These are phyloP conservation scores for Callyntrura sp. DNA, from an alignment of 2,888 invertebrate species.

Conservation along the genomic window DNA sequence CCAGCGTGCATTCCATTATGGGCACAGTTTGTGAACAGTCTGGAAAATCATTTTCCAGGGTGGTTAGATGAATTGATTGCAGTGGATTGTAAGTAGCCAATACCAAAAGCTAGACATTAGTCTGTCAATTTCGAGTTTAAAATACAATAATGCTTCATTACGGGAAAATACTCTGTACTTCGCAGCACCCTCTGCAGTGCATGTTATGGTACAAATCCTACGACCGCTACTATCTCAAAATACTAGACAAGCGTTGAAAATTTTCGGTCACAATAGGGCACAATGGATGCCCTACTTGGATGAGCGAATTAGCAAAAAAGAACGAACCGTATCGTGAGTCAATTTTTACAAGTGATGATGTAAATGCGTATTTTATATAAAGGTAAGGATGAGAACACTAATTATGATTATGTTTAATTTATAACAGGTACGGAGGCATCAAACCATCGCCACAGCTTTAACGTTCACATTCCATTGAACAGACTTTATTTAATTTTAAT, in stretches of 20 bases:
- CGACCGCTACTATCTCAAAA: slow-evolving; percentile 29
- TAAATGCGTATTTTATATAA: neutral
- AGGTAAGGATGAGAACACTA: too few species aligned
- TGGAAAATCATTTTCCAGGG: slow-evolving; percentile 66
- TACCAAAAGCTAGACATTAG: too few species aligned
- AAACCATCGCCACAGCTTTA: neutral
- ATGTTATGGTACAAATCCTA: slow-evolving; percentile 23
- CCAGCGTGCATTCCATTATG: slow-evolving; percentile 55
- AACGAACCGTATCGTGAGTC: slow-evolving; percentile 59
- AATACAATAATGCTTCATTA: too few species aligned
- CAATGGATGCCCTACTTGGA: slow-evolving; percentile 64
- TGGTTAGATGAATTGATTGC: slow-evolving; percentile 58
- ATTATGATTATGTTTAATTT: neutral
- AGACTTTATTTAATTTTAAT: too few species aligned
- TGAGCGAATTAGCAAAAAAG: slow-evolving; percentile 18
- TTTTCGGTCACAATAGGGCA: slow-evolving; percentile 29
- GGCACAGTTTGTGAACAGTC: slow-evolving; percentile 51
- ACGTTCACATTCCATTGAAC: neutral
- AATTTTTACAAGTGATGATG: neutral
- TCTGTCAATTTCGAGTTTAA: too few species aligned
- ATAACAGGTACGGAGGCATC: slow-evolving; percentile 17
- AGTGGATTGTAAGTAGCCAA: slow-evolving; percentile 46
- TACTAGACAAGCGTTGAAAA: slow-evolving; percentile 39
- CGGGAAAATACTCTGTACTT: too few species aligned
- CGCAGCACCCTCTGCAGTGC: slow-evolving; percentile 41